Evolutionary conservation across 2,113 vertebrate genomes (phyloP).

Genomic region (Pipra filicauda): DNA sequence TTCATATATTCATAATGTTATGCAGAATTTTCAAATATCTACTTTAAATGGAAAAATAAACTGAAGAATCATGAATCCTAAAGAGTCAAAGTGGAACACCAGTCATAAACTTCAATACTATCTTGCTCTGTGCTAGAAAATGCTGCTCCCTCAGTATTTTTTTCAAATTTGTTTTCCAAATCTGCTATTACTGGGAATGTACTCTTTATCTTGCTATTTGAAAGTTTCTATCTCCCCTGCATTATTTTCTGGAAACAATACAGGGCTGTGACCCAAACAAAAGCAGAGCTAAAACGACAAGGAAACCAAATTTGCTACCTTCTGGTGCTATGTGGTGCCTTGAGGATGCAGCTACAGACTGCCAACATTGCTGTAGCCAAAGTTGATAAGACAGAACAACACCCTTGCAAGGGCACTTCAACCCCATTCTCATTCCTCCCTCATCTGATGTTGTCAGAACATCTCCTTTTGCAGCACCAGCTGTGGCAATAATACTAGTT

Average conservation of each 20-base stretch:
- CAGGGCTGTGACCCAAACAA: background rate
- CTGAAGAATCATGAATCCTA: background rate
- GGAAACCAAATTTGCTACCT: background rate
- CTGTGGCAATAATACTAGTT: accelerated
- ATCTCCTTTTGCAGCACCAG: background rate
- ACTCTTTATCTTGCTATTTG: background rate
- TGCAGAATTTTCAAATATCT: background rate
- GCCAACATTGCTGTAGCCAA: background rate
- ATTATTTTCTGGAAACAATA: background rate
- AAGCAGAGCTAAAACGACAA: background rate
- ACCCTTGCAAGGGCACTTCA: accelerated
- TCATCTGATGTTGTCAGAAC: background rate
- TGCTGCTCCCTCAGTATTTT: background rate
- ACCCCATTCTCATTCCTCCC: background rate
- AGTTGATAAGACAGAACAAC: background rate
- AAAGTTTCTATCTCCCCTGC: background rate
- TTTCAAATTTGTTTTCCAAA: background rate
- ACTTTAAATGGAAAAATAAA: background rate
- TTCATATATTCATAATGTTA: background rate
- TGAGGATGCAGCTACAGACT: accelerated
- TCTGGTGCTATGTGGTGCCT: accelerated
- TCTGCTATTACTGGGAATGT: background rate
- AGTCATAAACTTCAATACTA: background rate
- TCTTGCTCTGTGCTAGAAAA: background rate
- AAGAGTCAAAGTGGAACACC: background rate